Conservation (phyloP, 2,113 vertebrate genomes). For the Oostethus manadensis region DNA sequence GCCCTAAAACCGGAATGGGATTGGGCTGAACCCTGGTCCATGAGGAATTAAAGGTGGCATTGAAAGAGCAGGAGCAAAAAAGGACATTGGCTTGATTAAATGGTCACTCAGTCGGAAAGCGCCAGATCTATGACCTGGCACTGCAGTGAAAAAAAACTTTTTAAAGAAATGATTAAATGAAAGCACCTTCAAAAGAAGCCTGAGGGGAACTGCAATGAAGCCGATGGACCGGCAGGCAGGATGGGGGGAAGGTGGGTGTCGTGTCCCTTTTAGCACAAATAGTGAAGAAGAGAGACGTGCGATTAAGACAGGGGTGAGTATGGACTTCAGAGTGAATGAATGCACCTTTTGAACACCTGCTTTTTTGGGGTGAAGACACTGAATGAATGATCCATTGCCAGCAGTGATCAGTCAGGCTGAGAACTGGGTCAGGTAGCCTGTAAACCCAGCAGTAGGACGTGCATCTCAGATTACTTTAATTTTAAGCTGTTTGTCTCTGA, state of each 20-base stretch:
- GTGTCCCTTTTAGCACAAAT: slow-evolving; percentile 62
- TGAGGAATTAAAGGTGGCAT: slow-evolving; percentile 75
- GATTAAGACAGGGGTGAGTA: slow-evolving; percentile 33
- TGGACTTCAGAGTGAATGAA: slow-evolving; percentile 12
- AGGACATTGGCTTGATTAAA: slow-evolving; percentile 87
- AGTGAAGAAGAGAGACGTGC: slow-evolving; percentile 36
- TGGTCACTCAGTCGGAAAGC: slow-evolving; percentile 86
- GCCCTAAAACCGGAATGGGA: slow-evolving; percentile 67
- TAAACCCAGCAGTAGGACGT: neutral
- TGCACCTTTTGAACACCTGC: slow-evolving; percentile 49
- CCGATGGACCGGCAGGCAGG: slow-evolving; percentile 43
- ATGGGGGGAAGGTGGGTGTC: slow-evolving; percentile 24
- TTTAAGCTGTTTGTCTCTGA: slow-evolving; percentile 14
- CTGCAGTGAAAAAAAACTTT: slow-evolving; percentile 59
- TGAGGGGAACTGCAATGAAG: slow-evolving; percentile 50
- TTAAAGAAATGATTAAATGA: slow-evolving; percentile 78
- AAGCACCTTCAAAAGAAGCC: slow-evolving; percentile 76
- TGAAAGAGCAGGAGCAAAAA: slow-evolving; percentile 64
- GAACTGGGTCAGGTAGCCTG: slow-evolving; percentile 5
- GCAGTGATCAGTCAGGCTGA: slow-evolving; percentile 11
- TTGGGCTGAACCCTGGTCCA: slow-evolving; percentile 75
- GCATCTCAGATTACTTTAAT: slow-evolving; percentile 16
- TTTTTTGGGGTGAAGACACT: slow-evolving; percentile 3
- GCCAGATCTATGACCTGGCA: slow-evolving; percentile 78
- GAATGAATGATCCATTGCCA: slow-evolving; percentile 22